Percentiles rank a stretch among this genome's conserved stretches.
Evolutionary conservation across 2,888 invertebrate species (phyloP).

Genomic region (Leptopilina syphax): DNA sequence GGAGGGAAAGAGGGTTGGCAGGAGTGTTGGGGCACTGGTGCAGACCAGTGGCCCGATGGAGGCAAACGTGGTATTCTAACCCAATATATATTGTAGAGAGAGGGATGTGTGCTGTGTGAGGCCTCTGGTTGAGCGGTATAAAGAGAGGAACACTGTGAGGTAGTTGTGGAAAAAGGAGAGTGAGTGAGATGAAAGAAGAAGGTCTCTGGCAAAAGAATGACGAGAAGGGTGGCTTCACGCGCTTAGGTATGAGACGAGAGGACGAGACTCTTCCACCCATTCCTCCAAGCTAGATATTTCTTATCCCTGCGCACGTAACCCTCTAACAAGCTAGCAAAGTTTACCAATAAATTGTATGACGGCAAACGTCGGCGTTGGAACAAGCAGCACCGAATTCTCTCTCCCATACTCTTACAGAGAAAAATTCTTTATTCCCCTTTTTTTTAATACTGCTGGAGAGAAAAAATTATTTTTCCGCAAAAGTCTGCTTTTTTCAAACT

Average conservation of each 20-base stretch:
- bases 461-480: too few species aligned
- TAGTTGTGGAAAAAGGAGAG: conserved; percentile 40
- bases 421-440: conserved; percentile 8
- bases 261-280: conserved; percentile 42
- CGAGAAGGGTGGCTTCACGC: conserved; percentile 41
- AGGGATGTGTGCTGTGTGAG: conserved; percentile 53
- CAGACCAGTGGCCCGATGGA: conserved; percentile 71
- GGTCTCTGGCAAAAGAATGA: conserved; percentile 36
- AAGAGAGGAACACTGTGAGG: conserved; percentile 49
- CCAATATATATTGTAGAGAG: conserved; percentile 57
- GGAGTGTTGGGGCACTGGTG: conserved; percentile 72
- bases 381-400: conserved; percentile 55
- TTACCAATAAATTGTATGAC: conserved; percentile 77
- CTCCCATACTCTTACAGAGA: background rate
- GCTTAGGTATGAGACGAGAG: conserved; percentile 42
- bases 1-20: conserved; percentile 53
- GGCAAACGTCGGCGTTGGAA: conserved; percentile 65
- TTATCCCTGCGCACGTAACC: conserved; percentile 76
- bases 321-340: conserved; percentile 76
- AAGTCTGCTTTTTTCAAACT: too few species aligned
- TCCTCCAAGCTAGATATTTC: conserved; percentile 69
- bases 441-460: background rate
- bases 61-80: conserved; percentile 71
- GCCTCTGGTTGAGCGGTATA: conserved; percentile 54
- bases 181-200: conserved; percentile 36